phyloP scores from a whole-genome alignment of 2,113 vertebrate genomes.

The Lepisosteus oculatus region DNA sequence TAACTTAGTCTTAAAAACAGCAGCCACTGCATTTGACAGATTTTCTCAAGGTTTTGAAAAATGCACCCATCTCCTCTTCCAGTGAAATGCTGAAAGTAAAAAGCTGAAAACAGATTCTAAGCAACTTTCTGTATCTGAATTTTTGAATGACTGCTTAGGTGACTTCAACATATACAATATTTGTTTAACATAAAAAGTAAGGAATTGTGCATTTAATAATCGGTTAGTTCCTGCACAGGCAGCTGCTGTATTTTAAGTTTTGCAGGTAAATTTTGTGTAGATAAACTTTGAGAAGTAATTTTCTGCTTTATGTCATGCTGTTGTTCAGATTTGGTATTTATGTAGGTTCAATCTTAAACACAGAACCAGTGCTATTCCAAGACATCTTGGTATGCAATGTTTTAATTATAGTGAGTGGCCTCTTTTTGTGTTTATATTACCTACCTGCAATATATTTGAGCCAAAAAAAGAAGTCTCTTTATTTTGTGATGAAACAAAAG shows the following conservation, averaged over 20 bases:
- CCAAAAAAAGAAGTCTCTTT: slow-evolving; percentile 8
- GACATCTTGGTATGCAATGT: background rate
- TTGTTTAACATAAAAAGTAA: background rate
- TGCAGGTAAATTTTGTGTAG: background rate
- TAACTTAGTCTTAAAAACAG: too few species aligned
- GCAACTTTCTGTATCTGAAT: too few species aligned
- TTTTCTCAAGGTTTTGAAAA: too few species aligned
- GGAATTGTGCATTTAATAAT: background rate
- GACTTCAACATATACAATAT: background rate
- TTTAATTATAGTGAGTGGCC: background rate
- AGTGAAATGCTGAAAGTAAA: too few species aligned
- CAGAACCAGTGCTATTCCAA: background rate
- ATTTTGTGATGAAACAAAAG: slow-evolving; percentile 5
- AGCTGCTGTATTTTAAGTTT: background rate
- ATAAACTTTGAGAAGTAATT: background rate
- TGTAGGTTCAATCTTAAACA: background rate
- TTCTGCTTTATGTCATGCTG: too few species aligned
- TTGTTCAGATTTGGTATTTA: too few species aligned
- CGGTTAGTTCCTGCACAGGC: background rate
- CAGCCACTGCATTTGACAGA: too few species aligned
- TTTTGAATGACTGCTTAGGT: background rate
- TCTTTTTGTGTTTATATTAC: background rate
- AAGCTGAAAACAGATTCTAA: too few species aligned
- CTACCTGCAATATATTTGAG: slow-evolving; percentile 2
- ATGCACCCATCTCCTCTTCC: too few species aligned